Percentiles rank a stretch among this genome's conserved stretches.
Evolutionary conservation across 2,797 vertebrate genomes (phyloP).

Genomic region (Chrysocyon brachyurus): DNA sequence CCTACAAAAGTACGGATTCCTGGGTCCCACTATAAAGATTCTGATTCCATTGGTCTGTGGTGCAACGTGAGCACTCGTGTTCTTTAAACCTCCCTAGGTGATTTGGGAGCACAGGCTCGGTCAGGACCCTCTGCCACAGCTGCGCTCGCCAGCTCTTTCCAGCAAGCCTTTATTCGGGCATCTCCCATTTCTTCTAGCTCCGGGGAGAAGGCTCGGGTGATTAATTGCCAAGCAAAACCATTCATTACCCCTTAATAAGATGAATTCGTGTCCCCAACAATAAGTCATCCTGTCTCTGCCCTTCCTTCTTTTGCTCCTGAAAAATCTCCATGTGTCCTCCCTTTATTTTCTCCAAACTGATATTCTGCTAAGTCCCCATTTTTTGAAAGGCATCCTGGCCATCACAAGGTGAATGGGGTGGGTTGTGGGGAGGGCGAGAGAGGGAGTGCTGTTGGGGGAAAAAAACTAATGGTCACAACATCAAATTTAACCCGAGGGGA

Average conservation of each 20-base stretch:
- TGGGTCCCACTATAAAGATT: background rate
- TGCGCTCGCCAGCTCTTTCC: background rate
- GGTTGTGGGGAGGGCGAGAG: too few relatives aligned
- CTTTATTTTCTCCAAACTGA: background rate
- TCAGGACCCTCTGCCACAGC: accelerated
- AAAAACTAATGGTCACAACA: background rate
- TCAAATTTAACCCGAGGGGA: background rate
- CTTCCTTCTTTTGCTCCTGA: background rate
- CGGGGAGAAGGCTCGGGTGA: background rate
- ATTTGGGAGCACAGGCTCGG: accelerated
- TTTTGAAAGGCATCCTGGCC: background rate
- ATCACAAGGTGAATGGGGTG: background rate
- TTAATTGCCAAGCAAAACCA: background rate
- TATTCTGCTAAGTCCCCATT: background rate
- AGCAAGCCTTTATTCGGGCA: background rate
- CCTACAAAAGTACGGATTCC: background rate
- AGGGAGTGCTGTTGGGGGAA: background rate
- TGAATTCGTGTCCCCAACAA: conserved; percentile 28
- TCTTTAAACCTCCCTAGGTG: background rate
- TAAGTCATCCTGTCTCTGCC: background rate
- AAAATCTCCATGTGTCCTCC: background rate
- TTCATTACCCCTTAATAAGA: conserved; percentile 50
- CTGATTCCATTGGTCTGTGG: too few relatives aligned
- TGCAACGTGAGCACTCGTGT: too few relatives aligned
- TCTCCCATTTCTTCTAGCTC: background rate